Percentiles rank a stretch among this genome's conserved stretches.
Evolutionary conservation across 2,113 vertebrate species (phyloP).

Genomic region (Salvator merianae): DNA sequence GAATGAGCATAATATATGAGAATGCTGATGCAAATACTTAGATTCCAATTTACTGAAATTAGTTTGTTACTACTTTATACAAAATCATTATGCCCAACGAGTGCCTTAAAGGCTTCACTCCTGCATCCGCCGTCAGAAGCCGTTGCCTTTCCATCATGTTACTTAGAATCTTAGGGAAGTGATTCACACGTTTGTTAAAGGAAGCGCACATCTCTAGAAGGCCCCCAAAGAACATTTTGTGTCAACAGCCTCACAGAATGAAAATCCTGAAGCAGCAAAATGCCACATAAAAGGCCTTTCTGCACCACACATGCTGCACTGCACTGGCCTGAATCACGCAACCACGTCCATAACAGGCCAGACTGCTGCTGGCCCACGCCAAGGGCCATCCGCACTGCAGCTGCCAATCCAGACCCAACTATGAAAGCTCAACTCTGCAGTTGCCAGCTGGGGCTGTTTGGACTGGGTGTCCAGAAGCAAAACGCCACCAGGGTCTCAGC

Average conservation of each 20-base stretch:
- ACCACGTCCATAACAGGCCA: too few relatives aligned
- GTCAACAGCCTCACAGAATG: not conserved
- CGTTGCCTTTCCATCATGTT: not conserved
- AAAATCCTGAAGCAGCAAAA: not conserved
- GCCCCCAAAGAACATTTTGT: too few relatives aligned
- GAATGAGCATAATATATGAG: not conserved
- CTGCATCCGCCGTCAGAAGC: not conserved
- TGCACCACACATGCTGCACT: too few relatives aligned
- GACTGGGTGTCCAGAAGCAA: too few relatives aligned
- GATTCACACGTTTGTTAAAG: not conserved
- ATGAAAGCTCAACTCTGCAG: too few relatives aligned
- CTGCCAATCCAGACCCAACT: too few relatives aligned
- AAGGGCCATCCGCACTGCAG: too few relatives aligned
- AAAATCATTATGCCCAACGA: not conserved
- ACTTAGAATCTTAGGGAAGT: slow-evolving; percentile 7
- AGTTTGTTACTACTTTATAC: not conserved
- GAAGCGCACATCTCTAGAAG: not conserved
- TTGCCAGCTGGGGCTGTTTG: too few relatives aligned
- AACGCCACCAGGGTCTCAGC: too few relatives aligned
- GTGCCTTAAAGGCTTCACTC: slow-evolving; percentile 2
- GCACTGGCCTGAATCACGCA: too few relatives aligned
- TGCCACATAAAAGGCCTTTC: not conserved
- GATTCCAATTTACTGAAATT: not conserved
- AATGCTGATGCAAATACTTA: not conserved
- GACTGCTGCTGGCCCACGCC: too few relatives aligned